These are phyloP conservation scores for Halocaridina rubra DNA, from an alignment of 2,888 invertebrate species.

Conservation along the genomic window DNA sequence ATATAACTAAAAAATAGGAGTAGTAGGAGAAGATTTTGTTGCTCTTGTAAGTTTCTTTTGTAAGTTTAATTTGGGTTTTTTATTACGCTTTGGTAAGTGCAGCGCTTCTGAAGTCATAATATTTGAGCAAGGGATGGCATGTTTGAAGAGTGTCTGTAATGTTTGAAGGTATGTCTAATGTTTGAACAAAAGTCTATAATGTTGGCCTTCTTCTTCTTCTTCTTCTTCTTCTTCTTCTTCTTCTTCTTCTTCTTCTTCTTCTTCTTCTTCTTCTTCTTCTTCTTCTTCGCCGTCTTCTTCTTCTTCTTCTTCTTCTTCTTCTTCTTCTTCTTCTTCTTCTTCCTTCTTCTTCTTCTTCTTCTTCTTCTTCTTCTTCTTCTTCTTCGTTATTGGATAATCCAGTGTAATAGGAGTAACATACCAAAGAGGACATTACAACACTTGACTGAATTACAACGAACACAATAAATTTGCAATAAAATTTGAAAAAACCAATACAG, in stretches of 20 bases:
- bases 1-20: no score
- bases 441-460: neutral
- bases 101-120: neutral
- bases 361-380: neutral
- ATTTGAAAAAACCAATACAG: no score
- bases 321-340: neutral
- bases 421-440: neutral
- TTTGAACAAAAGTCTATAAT: no score
- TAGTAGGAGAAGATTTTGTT: no score
- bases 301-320: neutral
- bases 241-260: neutral
- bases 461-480: no score
- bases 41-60: neutral
- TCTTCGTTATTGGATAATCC: no score
- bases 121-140: neutral
- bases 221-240: neutral
- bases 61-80: neutral
- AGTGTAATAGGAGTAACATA: no score
- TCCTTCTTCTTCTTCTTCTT: neutral
- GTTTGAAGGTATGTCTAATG: neutral
- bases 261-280: neutral
- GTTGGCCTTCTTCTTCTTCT: no score
- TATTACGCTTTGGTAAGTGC: neutral
- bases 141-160: neutral
- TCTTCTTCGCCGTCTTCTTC: no score